phyloP scores from a whole-genome alignment of 2,888 invertebrate genomes.

The Emmelina monodactyla region DNA sequence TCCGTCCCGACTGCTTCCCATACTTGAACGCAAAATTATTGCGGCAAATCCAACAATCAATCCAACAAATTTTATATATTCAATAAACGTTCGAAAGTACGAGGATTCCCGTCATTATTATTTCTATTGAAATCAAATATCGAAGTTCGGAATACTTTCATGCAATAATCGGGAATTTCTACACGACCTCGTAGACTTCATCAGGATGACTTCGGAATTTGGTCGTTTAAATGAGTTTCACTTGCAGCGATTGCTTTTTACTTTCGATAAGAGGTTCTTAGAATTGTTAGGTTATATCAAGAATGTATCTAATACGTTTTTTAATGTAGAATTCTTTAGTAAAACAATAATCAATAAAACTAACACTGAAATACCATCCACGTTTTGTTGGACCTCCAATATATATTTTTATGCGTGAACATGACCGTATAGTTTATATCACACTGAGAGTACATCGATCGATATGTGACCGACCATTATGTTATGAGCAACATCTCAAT shows the following conservation, averaged over 20 bases:
- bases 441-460: not conserved
- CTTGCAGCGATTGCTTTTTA: slow-evolving; percentile 19
- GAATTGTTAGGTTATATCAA: too few relatives aligned
- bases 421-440: not conserved
- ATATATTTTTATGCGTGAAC: not conserved
- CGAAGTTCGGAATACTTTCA: slow-evolving; percentile 49
- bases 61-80: too few relatives aligned
- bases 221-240: slow-evolving; percentile 33
- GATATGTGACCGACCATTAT: slow-evolving; percentile 1
- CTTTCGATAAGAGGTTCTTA: too few relatives aligned
- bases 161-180: slow-evolving; percentile 44
- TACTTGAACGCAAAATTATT: too few relatives aligned
- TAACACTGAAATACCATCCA: too few relatives aligned
- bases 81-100: slow-evolving; percentile 4
- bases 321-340: too few relatives aligned
- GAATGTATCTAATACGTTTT: too few relatives aligned
- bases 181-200: slow-evolving; percentile 28
- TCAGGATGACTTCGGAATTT: slow-evolving; percentile 30
- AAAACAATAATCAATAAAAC: too few relatives aligned
- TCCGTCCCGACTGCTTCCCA: too few relatives aligned
- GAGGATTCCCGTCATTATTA: slow-evolving; percentile 46
- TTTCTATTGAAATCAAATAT: slow-evolving; percentile 38
- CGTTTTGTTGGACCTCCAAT: too few relatives aligned
- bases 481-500: not conserved
- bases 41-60: too few relatives aligned